Base-by-base conservation (phyloP, 2,797 vertebrate species). In the Benthosema pterotum region DNA sequence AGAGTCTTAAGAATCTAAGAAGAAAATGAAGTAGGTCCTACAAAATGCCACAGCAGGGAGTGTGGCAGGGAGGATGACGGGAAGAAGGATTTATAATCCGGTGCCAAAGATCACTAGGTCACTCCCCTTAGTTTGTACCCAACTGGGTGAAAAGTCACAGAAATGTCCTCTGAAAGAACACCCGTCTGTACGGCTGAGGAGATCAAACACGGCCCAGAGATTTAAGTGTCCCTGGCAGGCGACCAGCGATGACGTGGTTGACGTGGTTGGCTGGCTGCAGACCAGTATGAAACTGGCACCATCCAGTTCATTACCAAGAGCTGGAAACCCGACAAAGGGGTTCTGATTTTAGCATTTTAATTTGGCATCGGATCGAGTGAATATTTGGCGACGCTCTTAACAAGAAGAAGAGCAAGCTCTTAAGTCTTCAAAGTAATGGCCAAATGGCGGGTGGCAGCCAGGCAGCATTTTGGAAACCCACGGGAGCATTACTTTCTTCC, bases 271-370 rank as follows among this genome's bases (percentile, higher is more conserved):
- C n/a, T n/a, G 4, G 54, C 47, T 57, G 52, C 1, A 19, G 2
- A 62, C 32, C 51, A 2, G 28, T 0, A 6, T 46, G 62, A 5
- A 67, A 28, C 52, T 72, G 74, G 63, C 57, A 63, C 55, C 52
- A 57, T 50, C 63, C 64, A 64, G 75, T 65, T 67, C 71, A 54
- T n/a, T 52, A 79, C 62, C 53, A 72, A 22, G 57, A 57, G 55
- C 57, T 32, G 54, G 45, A 70, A 42, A 43, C n/a, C n/a, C 12
- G 52, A 16, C 68, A 14, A 11, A 9, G 22, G 48, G 45, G 16
- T 50, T 69, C 43, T 25, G 50, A 62, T 62, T 42, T 19, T 64
- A 19, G 46, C 18, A 13, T 42, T 42, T 55, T 42, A n/a, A 25
- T 42, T 19, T 17, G 19, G 28, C 48, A 18, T 51, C 2, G 8